Evolutionary conservation across 2,113 vertebrate species (phyloP).

Genomic region (Neodontobutis hainanensis): DNA sequence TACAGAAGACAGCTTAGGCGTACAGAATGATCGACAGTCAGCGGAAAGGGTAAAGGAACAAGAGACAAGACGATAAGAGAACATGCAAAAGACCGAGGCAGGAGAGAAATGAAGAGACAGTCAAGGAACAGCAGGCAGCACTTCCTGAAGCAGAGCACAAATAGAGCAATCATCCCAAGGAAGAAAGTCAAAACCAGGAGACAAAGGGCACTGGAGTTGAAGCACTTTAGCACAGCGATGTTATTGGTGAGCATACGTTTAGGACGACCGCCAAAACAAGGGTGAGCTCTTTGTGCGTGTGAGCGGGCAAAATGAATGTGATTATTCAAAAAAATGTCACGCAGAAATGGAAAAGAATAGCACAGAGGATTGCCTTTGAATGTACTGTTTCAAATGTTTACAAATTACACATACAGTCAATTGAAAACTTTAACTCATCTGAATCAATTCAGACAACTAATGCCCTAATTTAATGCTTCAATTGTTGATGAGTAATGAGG

Average conservation of each 20-base stretch:
- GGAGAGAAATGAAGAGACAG: conserved; percentile 8
- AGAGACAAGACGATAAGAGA: neutral
- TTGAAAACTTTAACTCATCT: too few relatives aligned
- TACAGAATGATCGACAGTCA: conserved; percentile 13
- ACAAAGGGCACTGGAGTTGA: conserved; percentile 25
- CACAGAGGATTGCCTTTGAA: neutral
- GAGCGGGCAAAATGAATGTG: conserved; percentile 2
- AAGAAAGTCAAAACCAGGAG: conserved; percentile 13
- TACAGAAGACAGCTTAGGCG: conserved; percentile 5
- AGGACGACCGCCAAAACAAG: conserved; percentile 13
- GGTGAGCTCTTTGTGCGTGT: conserved; percentile 16
- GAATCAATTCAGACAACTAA: too few relatives aligned
- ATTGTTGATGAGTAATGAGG: too few relatives aligned
- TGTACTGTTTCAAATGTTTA: neutral
- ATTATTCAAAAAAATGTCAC: conserved; percentile 19
- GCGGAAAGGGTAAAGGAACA: neutral
- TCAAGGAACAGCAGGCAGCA: conserved; percentile 17
- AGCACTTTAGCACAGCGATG: conserved; percentile 18
- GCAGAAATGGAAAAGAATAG: neutral
- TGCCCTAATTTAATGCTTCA: too few relatives aligned
- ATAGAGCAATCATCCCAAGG: conserved; percentile 27
- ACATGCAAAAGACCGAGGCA: neutral
- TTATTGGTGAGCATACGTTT: conserved; percentile 9
- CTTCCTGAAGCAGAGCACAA: conserved; percentile 28
- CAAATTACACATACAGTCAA: neutral